phyloP scores from a whole-genome alignment of 1,140 invertebrate genomes.

The Eurosta solidaginis region DNA sequence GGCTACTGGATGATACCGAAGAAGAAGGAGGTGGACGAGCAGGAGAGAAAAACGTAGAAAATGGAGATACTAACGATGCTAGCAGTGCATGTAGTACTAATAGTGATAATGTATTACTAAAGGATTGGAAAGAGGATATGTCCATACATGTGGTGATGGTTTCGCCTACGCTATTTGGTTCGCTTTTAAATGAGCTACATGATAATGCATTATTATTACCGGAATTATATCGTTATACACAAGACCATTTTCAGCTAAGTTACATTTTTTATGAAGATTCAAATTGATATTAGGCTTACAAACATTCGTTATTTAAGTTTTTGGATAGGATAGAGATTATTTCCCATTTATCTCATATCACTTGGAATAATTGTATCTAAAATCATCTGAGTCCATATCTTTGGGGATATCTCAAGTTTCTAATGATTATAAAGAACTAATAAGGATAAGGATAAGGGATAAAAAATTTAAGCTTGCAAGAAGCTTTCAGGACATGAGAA shows the following conservation, averaged over 20 bases:
- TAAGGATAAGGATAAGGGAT: too few relatives aligned
- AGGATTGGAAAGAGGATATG: conserved; percentile 40
- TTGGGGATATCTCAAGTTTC: too few relatives aligned
- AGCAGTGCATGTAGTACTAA: neutral
- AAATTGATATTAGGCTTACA: too few relatives aligned
- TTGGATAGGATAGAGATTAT: too few relatives aligned
- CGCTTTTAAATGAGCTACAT: conserved; percentile 14
- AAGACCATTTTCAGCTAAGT: conserved; percentile 33
- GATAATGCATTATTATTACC: conserved; percentile 31
- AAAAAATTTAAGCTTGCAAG: too few relatives aligned
- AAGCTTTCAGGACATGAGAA: too few relatives aligned
- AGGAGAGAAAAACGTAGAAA: neutral
- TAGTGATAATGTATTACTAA: conserved; percentile 18
- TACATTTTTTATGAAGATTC: conserved; percentile 33
- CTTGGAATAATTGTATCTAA: too few relatives aligned
- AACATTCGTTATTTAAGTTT: too few relatives aligned
- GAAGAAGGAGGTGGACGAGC: neutral
- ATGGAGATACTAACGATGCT: neutral
- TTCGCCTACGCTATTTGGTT: conserved; percentile 38
- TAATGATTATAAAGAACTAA: too few relatives aligned
- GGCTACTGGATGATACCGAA: neutral
- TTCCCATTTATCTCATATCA: too few relatives aligned
- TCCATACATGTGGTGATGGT: conserved; percentile 43
- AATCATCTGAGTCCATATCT: too few relatives aligned
- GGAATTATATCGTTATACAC: conserved; percentile 33